A percentile compares a stretch with the other conserved stretches of the same genome.
phyloP scores from a whole-genome alignment of 2,113 vertebrate genomes.

The Hystrix brachyura region DNA sequence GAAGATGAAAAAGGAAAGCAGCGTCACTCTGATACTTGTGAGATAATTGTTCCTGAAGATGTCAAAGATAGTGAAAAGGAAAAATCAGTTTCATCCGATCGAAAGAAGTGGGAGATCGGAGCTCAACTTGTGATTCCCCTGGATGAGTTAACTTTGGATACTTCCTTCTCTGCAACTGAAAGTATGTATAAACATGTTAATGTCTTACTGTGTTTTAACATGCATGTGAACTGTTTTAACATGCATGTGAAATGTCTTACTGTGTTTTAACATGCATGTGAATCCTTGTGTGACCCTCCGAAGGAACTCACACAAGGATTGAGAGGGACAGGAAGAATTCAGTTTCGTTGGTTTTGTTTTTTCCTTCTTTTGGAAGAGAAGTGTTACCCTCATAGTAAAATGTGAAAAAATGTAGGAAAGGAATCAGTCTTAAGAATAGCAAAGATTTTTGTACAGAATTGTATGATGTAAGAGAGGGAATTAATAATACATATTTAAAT shows the following conservation, averaged over 20 bases:
- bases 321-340: not conserved
- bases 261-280: not conserved
- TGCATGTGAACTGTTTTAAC: not conserved
- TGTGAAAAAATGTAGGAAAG: not conserved
- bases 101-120: slow-evolving; percentile 95
- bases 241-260: not conserved
- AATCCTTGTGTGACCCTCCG: not conserved
- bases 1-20: slow-evolving; percentile 84
- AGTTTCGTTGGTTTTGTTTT: not conserved
- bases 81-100: slow-evolving; percentile 88
- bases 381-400: not conserved
- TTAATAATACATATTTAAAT: not conserved
- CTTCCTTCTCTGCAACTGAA: slow-evolving; percentile 89
- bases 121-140: slow-evolving; percentile 90
- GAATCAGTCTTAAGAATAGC: not conserved
- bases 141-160: slow-evolving; percentile 91
- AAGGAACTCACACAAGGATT: not conserved
- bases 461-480: not conserved
- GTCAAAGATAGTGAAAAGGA: slow-evolving; percentile 84
- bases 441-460: slow-evolving; percentile 40
- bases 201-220: not conserved
- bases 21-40: slow-evolving; percentile 66
- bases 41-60: slow-evolving; percentile 74
- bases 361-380: not conserved
- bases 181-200: slow-evolving; percentile 84